These are phyloP conservation scores for Cairina moschata DNA, from an alignment of 2,113 vertebrate species.

Conservation along the genomic window DNA sequence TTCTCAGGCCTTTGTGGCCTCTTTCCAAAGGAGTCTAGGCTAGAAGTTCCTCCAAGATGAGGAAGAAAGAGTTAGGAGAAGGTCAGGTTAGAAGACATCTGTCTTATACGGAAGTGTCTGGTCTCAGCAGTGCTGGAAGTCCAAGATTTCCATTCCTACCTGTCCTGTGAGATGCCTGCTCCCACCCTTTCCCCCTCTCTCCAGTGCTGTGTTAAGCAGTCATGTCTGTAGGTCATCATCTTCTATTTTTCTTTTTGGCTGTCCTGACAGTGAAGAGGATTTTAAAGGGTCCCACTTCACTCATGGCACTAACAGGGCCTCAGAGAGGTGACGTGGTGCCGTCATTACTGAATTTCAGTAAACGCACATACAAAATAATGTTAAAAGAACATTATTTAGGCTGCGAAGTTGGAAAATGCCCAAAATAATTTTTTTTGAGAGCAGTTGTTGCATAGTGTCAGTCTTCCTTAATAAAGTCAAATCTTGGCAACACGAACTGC, in stretches of 20 bases:
- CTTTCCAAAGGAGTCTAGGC: neutral
- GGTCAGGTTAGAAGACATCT: neutral
- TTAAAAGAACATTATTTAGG: neutral
- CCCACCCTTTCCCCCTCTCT: neutral
- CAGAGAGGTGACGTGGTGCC: neutral
- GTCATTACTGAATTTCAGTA: neutral
- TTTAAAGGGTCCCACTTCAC: neutral
- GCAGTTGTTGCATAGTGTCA: neutral
- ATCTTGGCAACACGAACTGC: neutral
- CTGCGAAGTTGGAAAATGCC: neutral
- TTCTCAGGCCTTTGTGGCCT: neutral
- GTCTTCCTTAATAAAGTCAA: neutral
- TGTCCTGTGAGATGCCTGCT: neutral
- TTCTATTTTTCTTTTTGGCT: neutral
- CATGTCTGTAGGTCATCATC: neutral
- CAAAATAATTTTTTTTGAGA: neutral
- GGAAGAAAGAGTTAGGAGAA: neutral
- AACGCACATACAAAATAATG: neutral
- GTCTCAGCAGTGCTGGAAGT: neutral
- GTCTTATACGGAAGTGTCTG: neutral
- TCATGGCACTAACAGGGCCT: neutral
- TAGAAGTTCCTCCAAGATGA: neutral
- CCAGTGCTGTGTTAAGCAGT: neutral
- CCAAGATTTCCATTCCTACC: neutral
- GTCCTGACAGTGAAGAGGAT: neutral